A percentile compares a stretch with the other conserved stretches of the same genome.
phyloP scores from a whole-genome alignment of 2,797 vertebrate genomes.

The Sciurus carolinensis region DNA sequence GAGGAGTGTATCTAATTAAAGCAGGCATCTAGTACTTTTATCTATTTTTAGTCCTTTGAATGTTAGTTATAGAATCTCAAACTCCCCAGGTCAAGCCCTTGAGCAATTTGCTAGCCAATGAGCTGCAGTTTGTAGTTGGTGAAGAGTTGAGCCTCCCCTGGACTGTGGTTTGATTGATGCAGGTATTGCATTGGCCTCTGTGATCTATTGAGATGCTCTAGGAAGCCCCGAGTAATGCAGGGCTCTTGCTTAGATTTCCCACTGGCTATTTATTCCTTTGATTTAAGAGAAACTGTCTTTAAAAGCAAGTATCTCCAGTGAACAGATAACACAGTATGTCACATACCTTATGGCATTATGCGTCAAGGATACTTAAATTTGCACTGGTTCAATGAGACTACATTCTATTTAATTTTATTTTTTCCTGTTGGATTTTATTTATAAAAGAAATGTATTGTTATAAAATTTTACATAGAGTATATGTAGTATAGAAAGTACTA shows the following conservation, averaged over 20 bases:
- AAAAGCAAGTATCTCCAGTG: background rate
- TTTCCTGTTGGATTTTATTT: constrained; percentile 14
- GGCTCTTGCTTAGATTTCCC: background rate
- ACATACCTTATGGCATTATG: background rate
- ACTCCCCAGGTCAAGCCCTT: background rate
- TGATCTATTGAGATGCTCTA: background rate
- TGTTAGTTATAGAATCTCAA: background rate
- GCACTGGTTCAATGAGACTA: constrained; percentile 32
- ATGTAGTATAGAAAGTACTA: background rate
- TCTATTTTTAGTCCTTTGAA: background rate
- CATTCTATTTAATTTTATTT: constrained; percentile 26
- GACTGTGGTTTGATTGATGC: background rate
- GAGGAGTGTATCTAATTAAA: background rate
- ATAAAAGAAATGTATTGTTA: background rate
- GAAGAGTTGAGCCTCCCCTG: background rate
- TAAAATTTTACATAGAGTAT: background rate
- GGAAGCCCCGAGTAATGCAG: background rate
- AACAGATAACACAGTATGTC: constrained; percentile 23
- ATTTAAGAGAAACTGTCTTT: constrained; percentile 39
- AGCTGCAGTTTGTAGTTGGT: too few species aligned
- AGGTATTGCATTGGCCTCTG: background rate
- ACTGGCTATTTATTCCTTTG: constrained; percentile 20
- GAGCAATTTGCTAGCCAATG: background rate
- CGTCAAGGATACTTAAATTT: constrained; percentile 34
- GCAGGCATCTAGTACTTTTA: background rate